Evolutionary conservation across 2,888 invertebrate genomes (phyloP), one percentile per base, ranked within the genome.

Genomic region (Lasius fuliginosus): DNA sequence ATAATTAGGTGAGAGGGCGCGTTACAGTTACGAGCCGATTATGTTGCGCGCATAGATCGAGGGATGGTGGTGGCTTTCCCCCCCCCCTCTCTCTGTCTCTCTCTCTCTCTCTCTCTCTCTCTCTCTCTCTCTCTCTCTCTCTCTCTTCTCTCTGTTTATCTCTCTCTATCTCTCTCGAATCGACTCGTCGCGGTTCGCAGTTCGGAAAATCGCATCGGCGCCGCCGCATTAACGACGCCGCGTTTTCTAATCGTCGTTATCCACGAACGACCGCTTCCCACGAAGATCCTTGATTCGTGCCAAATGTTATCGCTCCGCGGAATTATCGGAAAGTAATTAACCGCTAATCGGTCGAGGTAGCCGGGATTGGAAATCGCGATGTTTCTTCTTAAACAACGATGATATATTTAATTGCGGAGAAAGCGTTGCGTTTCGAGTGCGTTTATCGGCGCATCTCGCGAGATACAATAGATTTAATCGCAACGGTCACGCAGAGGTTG

Each of bases 311-410:
- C 79, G 73, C 79, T 5, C 73, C 60, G 79, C 46, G 79, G 36
- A 81, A 81, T 81, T 81, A 81, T 81, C 79, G 79, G 73, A 81
- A 81, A 71, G 73, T 81, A 81, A 81, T 81, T 81, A 81, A 71
- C 71, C 46, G 60, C 79, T 81, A 81, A 81, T 81, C 71, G 79
- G 71, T 71, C 36, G 18, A n/a, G 15, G 60, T 27, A 69, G 23
- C 42, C 3, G 71, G 69, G 42, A 79, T 79, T 79, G 71, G 79
- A 23, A 36, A 81, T 60, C 60, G 71, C 79, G 60, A 81, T 60
- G 79, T 60, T 81, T 60, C 79, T 79, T 79, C 79, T 81, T 81
- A 81, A 23, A 81, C 73, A 42, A 23, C 23, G 60, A 33, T 62
- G 79, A 81, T 81, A 81, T 60, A 36, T 81, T 71, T 60, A 49